Evolutionary conservation across 1,140 invertebrate genomes (phyloP), one percentile per base, ranked within the genome.

Genomic region (Atta colombica): DNA sequence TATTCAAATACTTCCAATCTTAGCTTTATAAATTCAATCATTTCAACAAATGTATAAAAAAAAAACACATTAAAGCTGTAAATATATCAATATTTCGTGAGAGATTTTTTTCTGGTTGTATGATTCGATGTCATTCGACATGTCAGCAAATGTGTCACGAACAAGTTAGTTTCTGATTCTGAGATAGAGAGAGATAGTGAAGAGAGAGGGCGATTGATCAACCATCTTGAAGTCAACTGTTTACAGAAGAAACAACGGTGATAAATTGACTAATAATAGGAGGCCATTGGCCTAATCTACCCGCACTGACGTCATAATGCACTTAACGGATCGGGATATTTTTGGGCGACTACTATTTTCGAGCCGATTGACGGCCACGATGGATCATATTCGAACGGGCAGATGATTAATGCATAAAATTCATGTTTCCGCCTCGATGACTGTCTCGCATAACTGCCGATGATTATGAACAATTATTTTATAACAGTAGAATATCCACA

Each of bases 181-280:
- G 31, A 25, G 49, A 69, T 80, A 82, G 60, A 25, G 49, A 69
- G 68, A 82, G 60, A 77, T 14, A 25, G 49, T 1, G 45, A 72
- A 58, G 65, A 7, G 0, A 8, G 39, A 66, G 21, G 55, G 16
- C 80, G 72, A 89, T 90, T 71, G 81, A 88, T 85, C 77, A 45
- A 61, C 12, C 66, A 82, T 85, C 75, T 65, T 51, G 68, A 72
- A 89, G 86, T 89, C 69, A 51, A 82, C 88, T 77, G 86, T 91
- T 91, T 85, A 72, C 74, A 74, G 72, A 87, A 77, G 75, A 87
- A 88, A 88, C 84, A 86, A 72, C 85, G 39, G 28, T 66, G 89
- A 82, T 90, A 90, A 90, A 90, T 92, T 77, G 87, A 80, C 89
- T 92, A 90, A 92, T 89, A 92, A 92, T 91, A 92, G 91, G 74